Evolutionary conservation across 2,113 vertebrate species (phyloP), one percentile per base, ranked within the genome.

Genomic region (Desmodus rotundus): DNA sequence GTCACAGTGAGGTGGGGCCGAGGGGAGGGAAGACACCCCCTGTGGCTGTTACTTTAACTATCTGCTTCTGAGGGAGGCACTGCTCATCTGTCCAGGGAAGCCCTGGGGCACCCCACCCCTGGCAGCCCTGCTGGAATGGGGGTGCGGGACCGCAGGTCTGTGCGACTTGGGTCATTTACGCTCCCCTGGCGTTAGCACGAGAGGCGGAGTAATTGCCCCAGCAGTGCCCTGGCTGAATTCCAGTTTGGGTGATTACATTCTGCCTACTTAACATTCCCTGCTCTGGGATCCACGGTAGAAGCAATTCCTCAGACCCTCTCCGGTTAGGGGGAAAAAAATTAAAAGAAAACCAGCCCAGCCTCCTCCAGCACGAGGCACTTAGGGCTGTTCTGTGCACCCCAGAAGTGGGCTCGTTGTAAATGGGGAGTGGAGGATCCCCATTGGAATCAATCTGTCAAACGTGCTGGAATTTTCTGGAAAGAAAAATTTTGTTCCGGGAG

Each of bases 241-340:
- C 97, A 97, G 95, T 73, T 84, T 94, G 96, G 95, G 94, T 95
- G 97, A 98, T 97, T 97, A 93, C 95, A 96, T 95, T 97, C 97
- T 97, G 95, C 96, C 96, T 97, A 84, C 94, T 97, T 97, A 97
- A 97, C 93, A 97, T 97, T 96, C 97, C 92, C 94, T 83, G 94
- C 96, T 85, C 96, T 24, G 88, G 94, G 92, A 93, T 96, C 94
- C 96, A 96, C 73, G 95, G 94, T 81, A 92, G 94, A 96, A 94
- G 94, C 95, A 63, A 95, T 96, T 92, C 97, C 96, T 97, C 92
- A 97, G 94, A 89, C 86, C 81, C 89, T 93, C 93, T 97, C 96
- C 88, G 88, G 92, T 86, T 54, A 20, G 41, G 6, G 76, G 7
- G 14, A 0, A 7, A 2, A 22, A 16, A 77, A 56, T 31, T 7